phyloP scores from a whole-genome alignment of 1,140 invertebrate species.

The Olivierus martensii region DNA sequence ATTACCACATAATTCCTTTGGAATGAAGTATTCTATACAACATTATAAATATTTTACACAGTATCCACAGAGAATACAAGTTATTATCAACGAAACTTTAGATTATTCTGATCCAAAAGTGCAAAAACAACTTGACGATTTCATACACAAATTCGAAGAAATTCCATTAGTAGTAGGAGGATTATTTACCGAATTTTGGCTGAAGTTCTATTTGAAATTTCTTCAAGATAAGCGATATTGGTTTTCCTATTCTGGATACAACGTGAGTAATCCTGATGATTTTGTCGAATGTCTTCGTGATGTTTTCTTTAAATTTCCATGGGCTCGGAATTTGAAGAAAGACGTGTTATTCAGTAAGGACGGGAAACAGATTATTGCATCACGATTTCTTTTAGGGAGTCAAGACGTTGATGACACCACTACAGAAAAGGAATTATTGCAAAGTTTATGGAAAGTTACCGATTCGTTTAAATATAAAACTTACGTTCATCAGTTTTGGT shows the following conservation, averaged over 20 bases:
- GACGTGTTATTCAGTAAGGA: slow-evolving; percentile 71
- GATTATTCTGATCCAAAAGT: slow-evolving; percentile 68
- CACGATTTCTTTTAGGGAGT: slow-evolving; percentile 72
- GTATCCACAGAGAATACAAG: slow-evolving; percentile 43
- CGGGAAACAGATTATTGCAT: slow-evolving; percentile 58
- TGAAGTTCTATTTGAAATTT: slow-evolving; percentile 66
- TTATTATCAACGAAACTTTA: slow-evolving; percentile 63
- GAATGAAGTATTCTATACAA: too few relatives aligned
- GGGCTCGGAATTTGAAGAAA: slow-evolving; percentile 48
- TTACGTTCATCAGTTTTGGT: slow-evolving; percentile 86
- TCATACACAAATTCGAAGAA: slow-evolving; percentile 63
- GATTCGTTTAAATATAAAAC: slow-evolving; percentile 70
- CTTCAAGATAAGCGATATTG: slow-evolving; percentile 55
- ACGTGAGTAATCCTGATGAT: slow-evolving; percentile 52
- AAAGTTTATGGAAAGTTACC: slow-evolving; percentile 55
- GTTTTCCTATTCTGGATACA: slow-evolving; percentile 41
- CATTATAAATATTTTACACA: too few relatives aligned
- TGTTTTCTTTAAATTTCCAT: slow-evolving; percentile 31
- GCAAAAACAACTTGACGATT: slow-evolving; percentile 59
- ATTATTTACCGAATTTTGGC: slow-evolving; percentile 79
- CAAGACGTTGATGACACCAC: slow-evolving; percentile 78
- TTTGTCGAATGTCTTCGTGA: slow-evolving; percentile 62
- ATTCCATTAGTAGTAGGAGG: slow-evolving; percentile 55
- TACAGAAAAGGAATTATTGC: slow-evolving; percentile 78
- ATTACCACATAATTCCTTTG: too few relatives aligned